Conservation (phyloP, 2,888 invertebrate genomes). For the Dione vanillae region DNA sequence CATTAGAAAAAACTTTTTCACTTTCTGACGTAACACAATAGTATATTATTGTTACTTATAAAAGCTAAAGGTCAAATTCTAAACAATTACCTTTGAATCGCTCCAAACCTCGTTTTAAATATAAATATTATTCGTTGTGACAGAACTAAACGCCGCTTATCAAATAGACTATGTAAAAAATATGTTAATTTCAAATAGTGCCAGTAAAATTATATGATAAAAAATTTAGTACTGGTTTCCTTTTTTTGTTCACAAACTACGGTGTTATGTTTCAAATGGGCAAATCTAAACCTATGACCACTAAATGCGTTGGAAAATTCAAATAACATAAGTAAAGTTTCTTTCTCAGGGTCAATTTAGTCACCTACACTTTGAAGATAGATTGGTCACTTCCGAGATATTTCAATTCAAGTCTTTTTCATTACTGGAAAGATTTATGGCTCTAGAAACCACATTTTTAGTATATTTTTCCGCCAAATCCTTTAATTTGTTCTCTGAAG, state of each 20-base stretch:
- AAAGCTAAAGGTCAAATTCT: slow-evolving; percentile 1
- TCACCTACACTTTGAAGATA: slow-evolving; percentile 20
- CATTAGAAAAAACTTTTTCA: slow-evolving; percentile 6
- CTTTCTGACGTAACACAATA: not conserved
- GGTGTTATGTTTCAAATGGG: too few relatives aligned
- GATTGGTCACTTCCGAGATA: slow-evolving; percentile 28
- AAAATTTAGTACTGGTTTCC: too few relatives aligned
- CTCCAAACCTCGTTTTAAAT: slow-evolving; percentile 27
- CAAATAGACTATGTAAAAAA: too few relatives aligned
- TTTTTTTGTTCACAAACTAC: too few relatives aligned
- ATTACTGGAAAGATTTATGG: slow-evolving; percentile 26
- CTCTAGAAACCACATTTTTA: slow-evolving; percentile 4
- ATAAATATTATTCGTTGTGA: too few relatives aligned
- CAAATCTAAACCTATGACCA: too few relatives aligned
- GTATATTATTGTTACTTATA: slow-evolving; percentile 12
- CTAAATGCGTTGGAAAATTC: too few relatives aligned
- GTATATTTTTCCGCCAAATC: not conserved
- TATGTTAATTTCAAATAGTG: too few relatives aligned
- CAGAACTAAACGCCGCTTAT: too few relatives aligned
- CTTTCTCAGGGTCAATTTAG: slow-evolving; percentile 15
- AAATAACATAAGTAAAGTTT: slow-evolving; percentile 1
- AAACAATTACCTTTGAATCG: slow-evolving; percentile 28
- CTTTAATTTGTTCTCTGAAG: slow-evolving; percentile 7
- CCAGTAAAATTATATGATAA: too few relatives aligned
- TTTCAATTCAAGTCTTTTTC: slow-evolving; percentile 27